These are phyloP conservation scores for Megaceryle alcyon DNA, from an alignment of 2,797 vertebrate species.

Conservation along the genomic window DNA sequence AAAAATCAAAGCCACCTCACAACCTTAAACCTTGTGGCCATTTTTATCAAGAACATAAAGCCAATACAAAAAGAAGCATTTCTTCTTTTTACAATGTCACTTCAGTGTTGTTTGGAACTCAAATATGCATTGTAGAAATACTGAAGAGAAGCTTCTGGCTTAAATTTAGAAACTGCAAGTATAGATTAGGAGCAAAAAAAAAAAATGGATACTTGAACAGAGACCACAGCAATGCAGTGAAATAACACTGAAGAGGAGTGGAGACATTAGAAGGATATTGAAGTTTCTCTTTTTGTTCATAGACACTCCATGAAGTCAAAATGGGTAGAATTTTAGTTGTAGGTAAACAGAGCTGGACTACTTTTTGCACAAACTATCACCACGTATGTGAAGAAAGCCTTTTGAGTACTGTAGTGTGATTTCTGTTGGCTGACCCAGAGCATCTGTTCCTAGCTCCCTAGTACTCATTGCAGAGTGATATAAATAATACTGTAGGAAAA, in stretches of 20 bases:
- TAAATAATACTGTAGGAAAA: slow-evolving; percentile 5
- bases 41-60: not conserved
- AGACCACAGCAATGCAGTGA: not conserved
- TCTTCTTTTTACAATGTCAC: not conserved
- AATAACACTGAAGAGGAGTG: not conserved
- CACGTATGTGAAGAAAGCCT: not conserved
- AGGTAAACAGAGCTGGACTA: not conserved
- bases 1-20: not conserved
- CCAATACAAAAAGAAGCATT: not conserved
- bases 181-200: not conserved
- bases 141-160: not conserved
- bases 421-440: not conserved
- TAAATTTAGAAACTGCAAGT: not conserved
- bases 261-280: not conserved
- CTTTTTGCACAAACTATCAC: not conserved
- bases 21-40: not conserved
- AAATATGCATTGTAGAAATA: not conserved
- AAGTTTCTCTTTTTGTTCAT: not conserved
- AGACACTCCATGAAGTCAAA: not conserved
- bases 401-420: not conserved
- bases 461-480: not conserved
- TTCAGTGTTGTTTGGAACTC: not conserved
- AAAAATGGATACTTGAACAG: not conserved
- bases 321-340: not conserved
- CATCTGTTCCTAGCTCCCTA: not conserved